These are phyloP conservation scores for Falco concolor DNA, from an alignment of 2,797 vertebrate species.

Conservation along the genomic window DNA sequence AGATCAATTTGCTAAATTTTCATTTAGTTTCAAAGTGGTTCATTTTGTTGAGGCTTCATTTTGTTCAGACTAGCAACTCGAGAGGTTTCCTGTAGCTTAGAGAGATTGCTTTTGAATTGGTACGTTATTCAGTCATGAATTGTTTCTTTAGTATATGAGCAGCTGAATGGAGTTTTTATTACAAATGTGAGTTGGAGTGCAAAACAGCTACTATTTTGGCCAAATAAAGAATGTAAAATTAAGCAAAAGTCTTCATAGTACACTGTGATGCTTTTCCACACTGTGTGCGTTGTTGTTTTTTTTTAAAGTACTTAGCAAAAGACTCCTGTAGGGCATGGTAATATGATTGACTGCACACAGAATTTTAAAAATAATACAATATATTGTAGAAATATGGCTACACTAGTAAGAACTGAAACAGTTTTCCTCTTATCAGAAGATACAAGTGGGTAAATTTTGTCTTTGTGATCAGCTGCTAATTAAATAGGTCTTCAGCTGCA, in stretches of 20 bases:
- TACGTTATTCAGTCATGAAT: slow-evolving; percentile 73
- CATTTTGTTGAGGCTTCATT: slow-evolving; percentile 59
- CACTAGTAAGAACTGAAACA: neutral
- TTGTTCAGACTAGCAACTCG: slow-evolving; percentile 61
- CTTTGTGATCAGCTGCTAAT: slow-evolving; percentile 18
- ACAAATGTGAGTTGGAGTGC: slow-evolving; percentile 62
- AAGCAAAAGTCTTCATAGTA: neutral
- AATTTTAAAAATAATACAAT: neutral
- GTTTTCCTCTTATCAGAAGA: neutral
- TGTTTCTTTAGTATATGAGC: slow-evolving; percentile 72
- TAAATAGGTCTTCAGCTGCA: neutral
- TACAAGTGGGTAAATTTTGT: neutral
- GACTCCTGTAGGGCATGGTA: neutral
- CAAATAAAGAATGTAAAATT: slow-evolving; percentile 51
- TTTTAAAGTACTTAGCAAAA: neutral
- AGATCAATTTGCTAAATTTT: slow-evolving; percentile 68
- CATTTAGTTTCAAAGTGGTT: slow-evolving; percentile 65
- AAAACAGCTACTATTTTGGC: slow-evolving; percentile 56
- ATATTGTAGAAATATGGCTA: neutral
- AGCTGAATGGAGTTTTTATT: slow-evolving; percentile 61
- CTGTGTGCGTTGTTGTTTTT: neutral
- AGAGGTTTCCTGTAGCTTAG: slow-evolving; percentile 71
- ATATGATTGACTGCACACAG: neutral
- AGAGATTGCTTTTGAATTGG: slow-evolving; percentile 74
- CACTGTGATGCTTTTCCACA: neutral